Conservation (phyloP, 2,888 invertebrate species). For the Belgica antarctica region DNA sequence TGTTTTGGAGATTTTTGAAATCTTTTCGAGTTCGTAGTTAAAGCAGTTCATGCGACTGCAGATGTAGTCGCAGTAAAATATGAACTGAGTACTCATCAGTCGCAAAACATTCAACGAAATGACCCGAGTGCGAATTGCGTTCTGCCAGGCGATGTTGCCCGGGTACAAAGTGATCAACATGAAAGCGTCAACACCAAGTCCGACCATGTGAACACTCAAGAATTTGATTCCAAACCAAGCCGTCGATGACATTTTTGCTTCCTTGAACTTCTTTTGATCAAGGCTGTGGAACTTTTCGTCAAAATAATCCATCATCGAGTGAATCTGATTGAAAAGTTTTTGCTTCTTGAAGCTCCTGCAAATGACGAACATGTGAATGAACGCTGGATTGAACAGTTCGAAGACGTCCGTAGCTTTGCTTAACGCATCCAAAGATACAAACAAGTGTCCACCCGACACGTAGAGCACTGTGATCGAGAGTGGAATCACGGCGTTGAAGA, state of each 20-base stretch:
- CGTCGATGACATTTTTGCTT: neutral
- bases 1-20: neutral
- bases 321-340: neutral
- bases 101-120: neutral
- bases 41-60: neutral
- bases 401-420: constrained; percentile 25
- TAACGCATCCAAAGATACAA: constrained; percentile 8
- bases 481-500: neutral
- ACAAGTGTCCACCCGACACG: neutral
- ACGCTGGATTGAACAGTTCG: neutral
- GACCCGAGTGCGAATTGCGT: neutral
- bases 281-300: neutral
- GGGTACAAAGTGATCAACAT: neutral
- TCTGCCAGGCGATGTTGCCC: neutral
- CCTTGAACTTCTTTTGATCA: neutral
- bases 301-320: neutral
- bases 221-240: neutral
- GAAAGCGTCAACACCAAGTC: neutral
- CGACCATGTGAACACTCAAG: neutral
- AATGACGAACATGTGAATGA: neutral
- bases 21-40: neutral
- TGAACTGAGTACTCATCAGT: neutral
- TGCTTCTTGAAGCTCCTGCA: neutral
- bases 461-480: neutral
- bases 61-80: constrained; percentile 23